phyloP scores from a whole-genome alignment of 1,140 invertebrate species.

The Drosophila watanabei region DNA sequence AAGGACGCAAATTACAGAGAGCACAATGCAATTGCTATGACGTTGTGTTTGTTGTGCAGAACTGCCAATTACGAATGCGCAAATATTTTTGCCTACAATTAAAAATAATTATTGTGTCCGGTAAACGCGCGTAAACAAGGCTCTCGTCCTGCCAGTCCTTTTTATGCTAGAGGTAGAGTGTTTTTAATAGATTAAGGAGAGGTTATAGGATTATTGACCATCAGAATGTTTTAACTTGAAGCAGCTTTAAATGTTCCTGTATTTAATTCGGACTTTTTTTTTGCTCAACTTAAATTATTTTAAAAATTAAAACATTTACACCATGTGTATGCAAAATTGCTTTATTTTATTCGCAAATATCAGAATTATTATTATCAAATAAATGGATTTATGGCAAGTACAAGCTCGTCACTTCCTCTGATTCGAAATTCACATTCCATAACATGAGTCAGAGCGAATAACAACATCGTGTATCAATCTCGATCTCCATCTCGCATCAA shows the following conservation, averaged over 20 bases:
- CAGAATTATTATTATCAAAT: too few relatives aligned
- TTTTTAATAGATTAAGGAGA: neutral
- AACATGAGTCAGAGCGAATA: neutral
- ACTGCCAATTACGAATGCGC: conserved; percentile 71
- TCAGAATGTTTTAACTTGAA: neutral
- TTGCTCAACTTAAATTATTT: neutral
- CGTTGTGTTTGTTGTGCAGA: conserved; percentile 31
- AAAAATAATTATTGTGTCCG: conserved; percentile 70
- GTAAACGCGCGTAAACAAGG: conserved; percentile 23
- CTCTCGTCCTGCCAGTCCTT: neutral
- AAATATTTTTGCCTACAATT: conserved; percentile 68
- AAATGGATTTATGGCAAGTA: neutral
- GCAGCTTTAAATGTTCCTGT: neutral
- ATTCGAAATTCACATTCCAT: neutral
- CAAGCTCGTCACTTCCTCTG: too few relatives aligned
- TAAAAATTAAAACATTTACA: neutral
- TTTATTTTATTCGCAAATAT: neutral
- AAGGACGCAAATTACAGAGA: conserved; percentile 54
- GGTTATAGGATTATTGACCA: neutral
- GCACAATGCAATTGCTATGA: conserved; percentile 14
- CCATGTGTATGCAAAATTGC: neutral
- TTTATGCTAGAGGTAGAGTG: neutral
- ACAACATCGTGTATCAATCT: neutral
- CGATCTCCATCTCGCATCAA: neutral
- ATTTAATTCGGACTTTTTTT: neutral